Conservation (phyloP, 2,797 vertebrate species). For the Lerista edwardsae region DNA sequence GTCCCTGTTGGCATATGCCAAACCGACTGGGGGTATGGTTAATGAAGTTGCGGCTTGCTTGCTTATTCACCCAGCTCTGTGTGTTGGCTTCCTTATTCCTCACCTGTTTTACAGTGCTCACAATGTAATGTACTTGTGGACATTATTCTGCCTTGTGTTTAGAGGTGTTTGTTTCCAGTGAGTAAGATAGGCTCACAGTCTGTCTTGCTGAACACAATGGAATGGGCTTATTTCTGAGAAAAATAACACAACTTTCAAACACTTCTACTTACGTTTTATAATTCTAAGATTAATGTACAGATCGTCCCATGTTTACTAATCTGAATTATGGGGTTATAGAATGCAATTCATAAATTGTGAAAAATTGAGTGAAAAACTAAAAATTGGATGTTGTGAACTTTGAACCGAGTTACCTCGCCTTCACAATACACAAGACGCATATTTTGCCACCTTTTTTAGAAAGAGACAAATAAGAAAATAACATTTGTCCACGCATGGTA, state of each 20-base stretch:
- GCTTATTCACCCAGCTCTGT: too few relatives aligned
- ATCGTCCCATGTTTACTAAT: constrained; percentile 31
- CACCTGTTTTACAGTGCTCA: not conserved
- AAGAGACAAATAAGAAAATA: not conserved
- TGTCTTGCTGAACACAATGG: too few relatives aligned
- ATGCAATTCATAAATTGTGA: not conserved
- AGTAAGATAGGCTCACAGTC: too few relatives aligned
- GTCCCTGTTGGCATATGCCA: not conserved
- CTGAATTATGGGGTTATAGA: not conserved
- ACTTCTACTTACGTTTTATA: too few relatives aligned
- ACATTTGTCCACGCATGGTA: not conserved
- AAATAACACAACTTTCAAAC: too few relatives aligned
- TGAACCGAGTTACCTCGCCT: constrained; percentile 3
- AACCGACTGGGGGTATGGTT: not conserved
- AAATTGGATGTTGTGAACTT: not conserved
- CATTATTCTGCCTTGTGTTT: constrained; percentile 35
- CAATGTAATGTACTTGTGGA: not conserved
- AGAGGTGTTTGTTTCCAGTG: too few relatives aligned
- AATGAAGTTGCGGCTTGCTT: not conserved
- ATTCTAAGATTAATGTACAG: constrained; percentile 32
- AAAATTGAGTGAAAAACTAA: not conserved
- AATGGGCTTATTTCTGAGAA: too few relatives aligned
- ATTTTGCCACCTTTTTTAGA: not conserved
- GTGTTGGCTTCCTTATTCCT: not conserved
- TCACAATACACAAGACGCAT: not conserved